A percentile compares a stretch with the other conserved stretches of the same genome.
Evolutionary conservation across 2,797 vertebrate species (phyloP).

Genomic region (Erpetoichthys calabaricus): DNA sequence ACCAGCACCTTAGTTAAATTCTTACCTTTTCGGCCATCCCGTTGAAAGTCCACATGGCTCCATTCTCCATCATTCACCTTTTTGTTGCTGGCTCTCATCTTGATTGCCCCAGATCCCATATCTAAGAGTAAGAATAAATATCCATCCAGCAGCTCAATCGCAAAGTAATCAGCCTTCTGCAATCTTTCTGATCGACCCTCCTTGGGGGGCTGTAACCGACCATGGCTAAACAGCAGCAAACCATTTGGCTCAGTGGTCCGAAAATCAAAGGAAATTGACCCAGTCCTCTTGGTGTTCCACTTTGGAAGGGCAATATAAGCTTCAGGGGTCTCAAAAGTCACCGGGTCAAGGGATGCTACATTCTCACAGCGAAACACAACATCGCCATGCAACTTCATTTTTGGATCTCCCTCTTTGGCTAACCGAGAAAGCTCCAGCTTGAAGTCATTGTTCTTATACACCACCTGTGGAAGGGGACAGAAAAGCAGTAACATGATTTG

Average conservation of each 20-base stretch:
- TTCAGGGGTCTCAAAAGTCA: conserved; percentile 70
- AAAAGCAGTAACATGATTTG: conserved; percentile 26
- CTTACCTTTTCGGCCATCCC: conserved; percentile 74
- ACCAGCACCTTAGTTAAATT: not conserved
- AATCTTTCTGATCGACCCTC: conserved; percentile 38
- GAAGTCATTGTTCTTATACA: conserved; percentile 95
- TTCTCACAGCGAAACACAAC: conserved; percentile 78
- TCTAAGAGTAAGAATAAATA: conserved; percentile 79
- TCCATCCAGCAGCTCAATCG: conserved; percentile 79
- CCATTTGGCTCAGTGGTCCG: conserved; percentile 78
- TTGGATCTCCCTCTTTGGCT: conserved; percentile 71
- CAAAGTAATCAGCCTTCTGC: conserved; percentile 68
- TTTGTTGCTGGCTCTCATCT: conserved; percentile 66
- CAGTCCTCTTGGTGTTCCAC: conserved; percentile 75
- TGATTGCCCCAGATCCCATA: conserved; percentile 82
- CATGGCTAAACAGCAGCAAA: conserved; percentile 76
- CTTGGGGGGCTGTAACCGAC: conserved; percentile 44
- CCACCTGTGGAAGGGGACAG: conserved; percentile 52
- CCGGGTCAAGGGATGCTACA: conserved; percentile 74
- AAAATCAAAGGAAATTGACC: conserved; percentile 85
- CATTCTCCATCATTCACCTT: conserved; percentile 81
- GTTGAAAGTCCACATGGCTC: conserved; percentile 88
- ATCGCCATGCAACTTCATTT: conserved; percentile 77
- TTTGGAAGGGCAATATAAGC: conserved; percentile 69
- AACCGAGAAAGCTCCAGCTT: conserved; percentile 80